Base-by-base conservation (phyloP, 2,113 vertebrate species). In the Nettapus auritus region DNA sequence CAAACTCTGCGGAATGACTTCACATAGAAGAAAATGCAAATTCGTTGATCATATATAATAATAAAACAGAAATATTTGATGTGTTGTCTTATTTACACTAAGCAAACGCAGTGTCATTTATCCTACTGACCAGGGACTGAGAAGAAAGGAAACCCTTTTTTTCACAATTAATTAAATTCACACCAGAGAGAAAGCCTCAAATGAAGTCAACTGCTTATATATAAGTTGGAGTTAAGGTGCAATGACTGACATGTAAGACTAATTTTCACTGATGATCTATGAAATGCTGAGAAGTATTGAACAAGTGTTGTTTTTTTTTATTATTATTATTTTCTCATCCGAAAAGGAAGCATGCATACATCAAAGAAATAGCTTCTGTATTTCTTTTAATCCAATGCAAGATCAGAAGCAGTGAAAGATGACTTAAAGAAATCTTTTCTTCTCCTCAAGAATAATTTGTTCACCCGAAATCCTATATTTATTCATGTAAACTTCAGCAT, bases 221-320 rank as follows among this genome's bases (percentile, higher is more conserved):
- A 48, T 64, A 70, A 71, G 9, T 23, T 19, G 40, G 40, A 88
- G 8, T 53, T 55, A 57, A 53, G 22, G 13, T 55, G 10, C 23
- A 46, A 29, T 50, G 50, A 23, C 8, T 50, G 40, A 13, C 6
- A 7, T 36, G 33, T 42, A 59, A 62, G 23, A 42, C 28, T 76
- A 11, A 57, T 63, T 86, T 91, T 86, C 40, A 57, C 17, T 33
- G 7, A n/a, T 38, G 6, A 22, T 60, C 44, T 21, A 26, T 17
- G 17, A 75, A 86, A 48, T 23, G 17, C 18, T 56, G 42, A 36
- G 69, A 74, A 76, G 28, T 25, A 20, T 17, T 36, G 42, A 50
- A 57, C 21, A 57, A 71, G 42, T 34, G 53, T 16, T 5, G 6
- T 3, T 6, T 0, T 0, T 13, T 31, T 36, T 53, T 48, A 17